A percentile compares a stretch with the other conserved stretches of the same genome.
These are phyloP conservation scores for Colletes gigas DNA, from an alignment of 1,140 invertebrate genomes.

Conservation along the genomic window DNA sequence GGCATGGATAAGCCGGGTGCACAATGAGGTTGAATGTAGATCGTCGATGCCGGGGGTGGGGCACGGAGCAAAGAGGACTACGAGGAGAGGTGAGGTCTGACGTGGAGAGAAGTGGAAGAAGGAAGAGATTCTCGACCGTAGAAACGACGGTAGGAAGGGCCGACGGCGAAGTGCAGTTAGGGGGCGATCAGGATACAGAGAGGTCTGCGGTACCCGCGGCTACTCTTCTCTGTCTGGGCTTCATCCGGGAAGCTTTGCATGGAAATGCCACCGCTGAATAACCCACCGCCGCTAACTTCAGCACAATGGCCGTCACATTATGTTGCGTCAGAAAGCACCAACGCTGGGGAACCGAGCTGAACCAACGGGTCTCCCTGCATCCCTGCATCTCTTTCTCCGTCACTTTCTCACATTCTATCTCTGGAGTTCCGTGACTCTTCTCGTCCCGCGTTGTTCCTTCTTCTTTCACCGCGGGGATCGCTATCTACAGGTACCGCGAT, in stretches of 20 bases:
- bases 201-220: constrained; percentile 71
- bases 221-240: constrained; percentile 69
- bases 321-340: constrained; percentile 71
- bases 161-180: constrained; percentile 70
- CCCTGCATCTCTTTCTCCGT: constrained; percentile 37
- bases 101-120: constrained; percentile 52
- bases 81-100: constrained; percentile 21
- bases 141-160: constrained; percentile 59
- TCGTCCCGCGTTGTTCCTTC: constrained; percentile 13
- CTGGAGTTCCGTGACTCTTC: constrained; percentile 16
- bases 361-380: constrained; percentile 10
- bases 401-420: constrained; percentile 30
- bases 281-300: constrained; percentile 71
- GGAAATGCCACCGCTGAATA: constrained; percentile 73
- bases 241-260: constrained; percentile 73
- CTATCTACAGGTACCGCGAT: constrained; percentile 24
- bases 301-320: constrained; percentile 76
- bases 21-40: constrained; percentile 68
- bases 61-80: constrained; percentile 35
- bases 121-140: constrained; percentile 20
- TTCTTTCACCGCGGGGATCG: background rate
- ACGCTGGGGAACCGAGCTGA: constrained; percentile 47
- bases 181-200: constrained; percentile 72
- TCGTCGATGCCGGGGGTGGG: constrained; percentile 30
- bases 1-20: constrained; percentile 64